Conservation (phyloP, 2,113 vertebrate species). For the Nycticryphes semicollaris region DNA sequence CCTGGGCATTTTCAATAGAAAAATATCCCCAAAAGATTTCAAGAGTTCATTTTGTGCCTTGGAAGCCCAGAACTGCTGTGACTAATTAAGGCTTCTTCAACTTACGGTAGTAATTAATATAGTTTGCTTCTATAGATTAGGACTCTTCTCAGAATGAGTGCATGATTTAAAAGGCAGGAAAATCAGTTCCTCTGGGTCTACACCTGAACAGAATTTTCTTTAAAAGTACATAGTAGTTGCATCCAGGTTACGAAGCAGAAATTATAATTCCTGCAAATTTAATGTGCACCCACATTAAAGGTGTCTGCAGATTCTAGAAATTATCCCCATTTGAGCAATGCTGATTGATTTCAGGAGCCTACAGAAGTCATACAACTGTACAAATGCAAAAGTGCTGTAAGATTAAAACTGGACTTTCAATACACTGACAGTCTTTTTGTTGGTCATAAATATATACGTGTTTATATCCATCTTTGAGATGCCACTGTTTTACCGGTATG, state of each 20-base stretch:
- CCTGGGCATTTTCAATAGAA: not conserved
- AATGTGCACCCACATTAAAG: not conserved
- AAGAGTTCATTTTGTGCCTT: not conserved
- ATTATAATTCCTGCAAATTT: not conserved
- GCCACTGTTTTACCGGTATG: not conserved
- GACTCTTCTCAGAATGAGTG: not conserved
- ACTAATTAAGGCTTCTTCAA: not conserved
- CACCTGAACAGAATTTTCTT: not conserved
- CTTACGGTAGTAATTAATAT: not conserved
- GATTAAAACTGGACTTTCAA: not conserved
- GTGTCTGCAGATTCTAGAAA: not conserved
- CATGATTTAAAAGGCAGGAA: not conserved
- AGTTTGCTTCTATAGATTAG: not conserved
- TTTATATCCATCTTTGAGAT: not conserved
- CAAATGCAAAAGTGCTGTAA: not conserved
- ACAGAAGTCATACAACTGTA: not conserved
- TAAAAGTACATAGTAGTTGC: not conserved
- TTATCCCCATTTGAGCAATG: not conserved
- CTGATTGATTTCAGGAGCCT: not conserved
- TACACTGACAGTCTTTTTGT: not conserved
- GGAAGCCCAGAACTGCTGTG: rapidly evolving
- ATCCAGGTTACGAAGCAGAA: not conserved
- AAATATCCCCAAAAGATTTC: not conserved
- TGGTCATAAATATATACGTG: not conserved
- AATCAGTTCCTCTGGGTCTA: not conserved